Evolutionary conservation across 2,888 invertebrate species (phyloP), one percentile per base, ranked within the genome.

Genomic region (Drosophila mimetica): DNA sequence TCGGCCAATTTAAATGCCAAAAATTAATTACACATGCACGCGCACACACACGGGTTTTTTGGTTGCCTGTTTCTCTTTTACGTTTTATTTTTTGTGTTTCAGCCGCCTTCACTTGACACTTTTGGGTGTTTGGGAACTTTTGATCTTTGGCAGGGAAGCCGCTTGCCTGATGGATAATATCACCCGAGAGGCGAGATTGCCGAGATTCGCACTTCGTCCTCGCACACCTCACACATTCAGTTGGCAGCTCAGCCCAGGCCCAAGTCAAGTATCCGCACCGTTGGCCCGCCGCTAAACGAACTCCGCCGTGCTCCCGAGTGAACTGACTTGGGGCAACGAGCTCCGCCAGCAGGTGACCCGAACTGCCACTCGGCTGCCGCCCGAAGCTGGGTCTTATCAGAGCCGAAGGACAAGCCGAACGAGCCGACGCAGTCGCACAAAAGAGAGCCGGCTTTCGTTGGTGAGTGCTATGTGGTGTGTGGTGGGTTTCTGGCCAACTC

Each of bases 231-330:
- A 46, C 52, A 53, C 44, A 63, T 53, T 63, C 32, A 64, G 46
- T 41, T 53, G 64, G 53, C 64, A 46, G 64, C 53, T 64, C 44
- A 16, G 64, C 46, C 53, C 44, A 22, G 44, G 53, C 36, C 59
- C 54, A 55, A 53, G 64, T 66, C 51, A 64, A 64, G 69, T 52
- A 60, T 60, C 67, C 58, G 59, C 69, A 69, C 50, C 61, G 61
- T 54, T 61, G 83, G 76, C 74, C 77, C 71, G 79, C 81, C 77
- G 77, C 79, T 85, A 82, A 85, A 88, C 89, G 89, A 84, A 90
- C 91, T 86, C 89, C 83, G 83, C 90, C 90, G 89, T 90, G 90
- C 86, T 90, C 90, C 90, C 91, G 91, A 91, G 89, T 90, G 88
- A 90, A 91, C 91, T 91, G 91, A 91, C 84, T 90, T 84, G 77